Conservation (phyloP, 2,888 invertebrate genomes). For the Lochmaea crataegi region DNA sequence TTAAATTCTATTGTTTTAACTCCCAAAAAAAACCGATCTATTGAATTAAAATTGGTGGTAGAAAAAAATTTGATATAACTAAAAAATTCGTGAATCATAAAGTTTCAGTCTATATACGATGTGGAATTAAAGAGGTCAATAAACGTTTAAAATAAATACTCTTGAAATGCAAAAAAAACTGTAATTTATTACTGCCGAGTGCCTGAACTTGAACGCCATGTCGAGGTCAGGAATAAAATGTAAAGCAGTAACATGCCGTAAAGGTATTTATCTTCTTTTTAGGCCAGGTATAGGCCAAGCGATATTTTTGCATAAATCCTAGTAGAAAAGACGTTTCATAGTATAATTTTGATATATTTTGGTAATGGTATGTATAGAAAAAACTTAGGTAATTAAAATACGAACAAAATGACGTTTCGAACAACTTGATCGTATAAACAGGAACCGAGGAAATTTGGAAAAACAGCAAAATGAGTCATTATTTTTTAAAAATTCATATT, state of each 20-base stretch:
- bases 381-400: too few relatives aligned
- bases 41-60: neutral
- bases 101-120: neutral
- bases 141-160: conserved; percentile 16
- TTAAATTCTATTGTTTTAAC: conserved; percentile 5
- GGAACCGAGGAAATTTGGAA: too few relatives aligned
- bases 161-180: conserved; percentile 6
- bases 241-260: neutral
- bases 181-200: conserved; percentile 5
- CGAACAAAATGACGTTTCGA: too few relatives aligned
- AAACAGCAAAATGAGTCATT: too few relatives aligned
- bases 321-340: too few relatives aligned
- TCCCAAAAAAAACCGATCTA: neutral
- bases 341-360: too few relatives aligned
- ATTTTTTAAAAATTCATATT: too few relatives aligned
- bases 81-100: neutral
- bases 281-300: neutral
- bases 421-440: too few relatives aligned
- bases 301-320: too few relatives aligned
- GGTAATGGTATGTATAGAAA: too few relatives aligned
- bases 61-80: neutral
- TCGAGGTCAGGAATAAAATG: conserved; percentile 18
- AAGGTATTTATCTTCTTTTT: neutral
- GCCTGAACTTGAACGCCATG: conserved; percentile 15
- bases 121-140: conserved; percentile 14